Evolutionary conservation across 2,113 vertebrate genomes (phyloP), one percentile per base, ranked within the genome.

Genomic region (Rhagologus leucostigma): DNA sequence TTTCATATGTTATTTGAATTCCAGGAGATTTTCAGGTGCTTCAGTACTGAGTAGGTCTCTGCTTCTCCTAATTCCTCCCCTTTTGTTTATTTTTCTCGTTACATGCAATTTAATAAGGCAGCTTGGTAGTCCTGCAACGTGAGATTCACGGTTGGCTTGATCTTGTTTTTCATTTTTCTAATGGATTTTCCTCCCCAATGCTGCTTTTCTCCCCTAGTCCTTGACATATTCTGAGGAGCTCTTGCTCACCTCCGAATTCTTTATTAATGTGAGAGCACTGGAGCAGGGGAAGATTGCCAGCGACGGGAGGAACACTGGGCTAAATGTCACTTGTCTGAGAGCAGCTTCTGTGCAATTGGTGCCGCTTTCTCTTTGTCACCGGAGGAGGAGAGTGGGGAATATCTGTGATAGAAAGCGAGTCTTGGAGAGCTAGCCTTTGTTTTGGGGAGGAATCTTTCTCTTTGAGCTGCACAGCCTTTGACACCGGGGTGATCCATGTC

Each of bases 241-340:
- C 84, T 42, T 69, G 37, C 63, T 93, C 71, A 33, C 59, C 64
- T 69, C 42, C 22, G 37, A 13, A 4, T 52, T 39, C 73, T 77
- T 87, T 44, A 74, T 84, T 93, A 89, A 81, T 24, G 37, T 76
- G 85, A 81, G 80, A 79, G 29, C 27, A 10, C 14, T 52, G 59
- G 64, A 87, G 78, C 22, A 12, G 79, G 83, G 77, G 53, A 82
- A 65, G 69, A 18, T 49, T 93, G 88, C 88, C 79, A 93, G 67
- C 5, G 2, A 68, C 8, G 11, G 30, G 80, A 86, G 57, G 76
- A 92, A 60, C 50, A 17, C 39, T 12, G 52, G 80, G 94, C 87
- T 93, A 87, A 95, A 95, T 95, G 93, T 94, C 70, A 82, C 75
- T 85, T 84, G 67, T 73, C 63, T 86, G 73, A 84, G 60, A 74